These are phyloP conservation scores for Archips xylosteana DNA, from an alignment of 2,888 invertebrate species.

Conservation along the genomic window DNA sequence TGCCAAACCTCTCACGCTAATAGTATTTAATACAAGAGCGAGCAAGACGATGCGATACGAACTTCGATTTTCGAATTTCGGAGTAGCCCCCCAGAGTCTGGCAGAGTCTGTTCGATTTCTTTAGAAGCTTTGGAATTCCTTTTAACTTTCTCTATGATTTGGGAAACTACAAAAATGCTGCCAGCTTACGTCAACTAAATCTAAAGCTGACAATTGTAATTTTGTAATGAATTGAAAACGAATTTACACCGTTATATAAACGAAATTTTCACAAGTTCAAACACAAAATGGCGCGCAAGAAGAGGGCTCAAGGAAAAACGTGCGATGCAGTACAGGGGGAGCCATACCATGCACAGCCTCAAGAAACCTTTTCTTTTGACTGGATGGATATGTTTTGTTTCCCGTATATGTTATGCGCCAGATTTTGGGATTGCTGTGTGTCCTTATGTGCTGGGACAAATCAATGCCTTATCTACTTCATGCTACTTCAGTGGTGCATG, in stretches of 20 bases:
- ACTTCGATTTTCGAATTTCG: too few species aligned
- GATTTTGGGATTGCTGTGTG: constrained; percentile 67
- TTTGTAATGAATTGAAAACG: neutral
- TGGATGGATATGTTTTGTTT: constrained; percentile 78
- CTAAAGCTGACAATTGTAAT: constrained; percentile 8
- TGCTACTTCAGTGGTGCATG: constrained; percentile 73
- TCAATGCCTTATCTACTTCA: constrained; percentile 72
- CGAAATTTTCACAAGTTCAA: neutral
- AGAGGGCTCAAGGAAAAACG: constrained; percentile 49
- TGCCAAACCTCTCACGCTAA: too few species aligned
- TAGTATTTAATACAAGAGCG: too few species aligned
- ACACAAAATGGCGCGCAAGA: constrained; percentile 27
- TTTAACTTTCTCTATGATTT: too few species aligned
- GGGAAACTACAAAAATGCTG: constrained; percentile 23
- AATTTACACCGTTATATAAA: neutral
- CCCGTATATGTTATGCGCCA: constrained; percentile 68
- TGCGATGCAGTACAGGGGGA: constrained; percentile 63
- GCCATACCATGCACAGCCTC: constrained; percentile 61
- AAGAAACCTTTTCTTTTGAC: constrained; percentile 65
- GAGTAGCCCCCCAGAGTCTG: too few species aligned
- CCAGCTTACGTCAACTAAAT: constrained; percentile 6
- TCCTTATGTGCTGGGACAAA: constrained; percentile 70
- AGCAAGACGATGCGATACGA: too few species aligned
- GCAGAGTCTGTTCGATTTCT: too few species aligned
- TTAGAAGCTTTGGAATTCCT: too few species aligned